Base-by-base conservation (phyloP, 2,113 vertebrate species). In the Dasypus novemcinctus region DNA sequence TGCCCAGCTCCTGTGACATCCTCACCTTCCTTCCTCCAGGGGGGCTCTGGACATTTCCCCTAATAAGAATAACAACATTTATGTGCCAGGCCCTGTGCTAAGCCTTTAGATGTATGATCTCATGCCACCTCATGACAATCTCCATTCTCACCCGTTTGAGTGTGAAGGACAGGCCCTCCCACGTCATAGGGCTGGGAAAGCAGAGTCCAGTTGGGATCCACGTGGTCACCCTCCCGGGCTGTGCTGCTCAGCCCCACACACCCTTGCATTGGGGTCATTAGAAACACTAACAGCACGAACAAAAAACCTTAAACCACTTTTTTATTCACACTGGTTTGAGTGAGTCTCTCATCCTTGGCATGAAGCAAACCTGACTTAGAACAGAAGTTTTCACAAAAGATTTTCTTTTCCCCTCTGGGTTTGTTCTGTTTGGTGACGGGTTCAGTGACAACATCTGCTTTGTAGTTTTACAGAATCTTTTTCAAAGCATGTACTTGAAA, bases 401-500 rank as follows among this genome's bases (percentile, higher is more conserved):
- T 75, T 95, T 91, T 90, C 86, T 94, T 95, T 97, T 83, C 27
- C 90, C 96, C 89, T 96, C 94, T 74, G 74, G 91, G 91, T 81
- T 83, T 76, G 83, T 94, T 79, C 57, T 87, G 68, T 82, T 96
- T 96, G 93, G 94, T 61, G 81, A 1, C 10, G 84, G 78, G 38
- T 91, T 95, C 86, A 20, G 78, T 20, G 91, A 86, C 81, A 97
- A 95, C 94, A 97, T 95, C 94, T 95, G 95, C 94, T 96, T 97
- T 96, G 91, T 91, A 85, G 93, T 94, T 96, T 86, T 74, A 54
- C 74, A 91, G 80, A 87, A 21, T 95, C 72, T 63, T 92, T 94
- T 94, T 79, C 96, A 91, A 94, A 96, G 95, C 3, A 0, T 93
- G 78, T 20, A 36, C 81, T 88, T 57, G 85, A 86, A 49, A 49